Evolutionary conservation across 2,797 vertebrate species (phyloP).

Genomic region (Apodemus agrarius): DNA sequence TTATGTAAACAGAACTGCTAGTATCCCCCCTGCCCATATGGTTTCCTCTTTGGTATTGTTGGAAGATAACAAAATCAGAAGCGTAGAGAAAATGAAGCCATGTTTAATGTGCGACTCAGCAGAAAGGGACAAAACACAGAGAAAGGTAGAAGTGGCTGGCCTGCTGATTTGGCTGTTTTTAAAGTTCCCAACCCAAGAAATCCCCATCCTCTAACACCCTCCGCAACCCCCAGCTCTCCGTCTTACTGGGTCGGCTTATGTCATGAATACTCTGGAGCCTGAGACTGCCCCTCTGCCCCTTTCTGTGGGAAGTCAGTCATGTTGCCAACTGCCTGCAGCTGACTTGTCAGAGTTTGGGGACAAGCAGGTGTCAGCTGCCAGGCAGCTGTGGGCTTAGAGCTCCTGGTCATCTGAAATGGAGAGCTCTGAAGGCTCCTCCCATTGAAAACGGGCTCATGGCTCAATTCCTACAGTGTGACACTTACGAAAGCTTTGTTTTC

Average conservation of each 20-base stretch:
- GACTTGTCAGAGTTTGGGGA: neutral
- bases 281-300: neutral
- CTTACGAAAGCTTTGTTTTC: conserved; percentile 33
- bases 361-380: neutral
- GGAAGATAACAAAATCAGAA: neutral
- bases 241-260: neutral
- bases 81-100: neutral
- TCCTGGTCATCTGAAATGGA: neutral
- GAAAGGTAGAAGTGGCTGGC: no score
- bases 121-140: neutral
- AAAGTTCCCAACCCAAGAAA: neutral
- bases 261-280: neutral
- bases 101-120: neutral
- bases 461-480: neutral
- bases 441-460: neutral
- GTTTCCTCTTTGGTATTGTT: neutral
- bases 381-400: neutral
- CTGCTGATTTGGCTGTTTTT: neutral
- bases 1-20: conserved; percentile 47
- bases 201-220: neutral
- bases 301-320: neutral
- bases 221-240: no score
- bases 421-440: neutral
- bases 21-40: conserved; percentile 27
- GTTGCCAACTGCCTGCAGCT: neutral